phyloP scores from a whole-genome alignment of 1,140 invertebrate genomes.

The Bilobella aurantiaca region DNA sequence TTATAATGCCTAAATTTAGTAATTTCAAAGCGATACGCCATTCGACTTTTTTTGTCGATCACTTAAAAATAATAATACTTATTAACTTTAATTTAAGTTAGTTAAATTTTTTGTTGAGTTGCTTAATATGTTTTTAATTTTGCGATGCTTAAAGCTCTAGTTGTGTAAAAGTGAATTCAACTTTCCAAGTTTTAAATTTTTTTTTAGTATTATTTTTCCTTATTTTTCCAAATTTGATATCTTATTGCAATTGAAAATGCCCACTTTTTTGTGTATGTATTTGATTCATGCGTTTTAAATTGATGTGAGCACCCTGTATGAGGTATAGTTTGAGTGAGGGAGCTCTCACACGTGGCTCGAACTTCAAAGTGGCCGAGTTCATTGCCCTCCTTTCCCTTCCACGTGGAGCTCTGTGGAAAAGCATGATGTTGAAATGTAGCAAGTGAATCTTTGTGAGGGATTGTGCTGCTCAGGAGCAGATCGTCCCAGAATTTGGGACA shows the following conservation, averaged over 20 bases:
- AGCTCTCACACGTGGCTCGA: conserved; percentile 30
- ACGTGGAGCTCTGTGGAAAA: conserved; percentile 16
- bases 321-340: not conserved
- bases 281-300: not conserved
- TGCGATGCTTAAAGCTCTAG: not conserved
- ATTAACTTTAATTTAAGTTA: too few species aligned
- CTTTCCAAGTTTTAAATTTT: not conserved
- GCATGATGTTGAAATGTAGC: not conserved
- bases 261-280: not conserved
- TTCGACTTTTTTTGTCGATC: too few species aligned
- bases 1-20: too few species aligned
- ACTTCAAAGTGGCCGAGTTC: conserved; percentile 19
- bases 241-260: not conserved
- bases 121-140: not conserved
- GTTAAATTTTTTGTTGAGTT: too few species aligned
- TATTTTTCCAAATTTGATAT: not conserved
- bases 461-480: too few species aligned
- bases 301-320: not conserved
- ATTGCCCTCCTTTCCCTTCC: conserved; percentile 19
- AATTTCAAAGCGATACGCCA: too few species aligned
- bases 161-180: not conserved
- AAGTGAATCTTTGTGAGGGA: too few species aligned
- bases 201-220: not conserved
- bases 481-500: conserved; percentile 2
- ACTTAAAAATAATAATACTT: too few species aligned